Base-by-base conservation (phyloP, 2,113 vertebrate species). In the Quiscalus mexicanus region DNA sequence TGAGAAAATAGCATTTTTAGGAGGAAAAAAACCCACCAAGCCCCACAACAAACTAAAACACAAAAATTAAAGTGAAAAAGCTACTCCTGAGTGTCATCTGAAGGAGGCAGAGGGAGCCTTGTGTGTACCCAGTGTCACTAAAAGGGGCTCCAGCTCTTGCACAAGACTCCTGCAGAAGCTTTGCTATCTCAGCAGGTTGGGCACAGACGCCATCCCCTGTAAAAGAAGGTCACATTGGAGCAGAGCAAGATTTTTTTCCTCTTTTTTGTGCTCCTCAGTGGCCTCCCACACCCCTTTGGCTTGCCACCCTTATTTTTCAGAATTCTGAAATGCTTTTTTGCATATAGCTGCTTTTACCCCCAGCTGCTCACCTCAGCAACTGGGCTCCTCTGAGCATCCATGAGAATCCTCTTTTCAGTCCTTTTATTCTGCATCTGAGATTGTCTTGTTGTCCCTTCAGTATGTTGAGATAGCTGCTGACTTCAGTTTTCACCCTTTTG, bases 401-500 rank as follows among this genome's bases (percentile, higher is more conserved):
- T 2, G 27, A 44, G 19, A 35, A 64, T 55, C 39, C 41, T 86
- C 28, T 80, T 73, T 81, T 59, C 60, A 64, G 56, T 30, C 13
- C 6, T 68, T 86, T 59, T 18, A 20, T 56, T 62, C 70, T 77
- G 10, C 35, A 11, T 58, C 39, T 31, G 22, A 71, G 53, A 67
- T 59, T 83, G 59, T 47, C 65, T 82, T 60, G 14, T 79, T 85
- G 50, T 90, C 45, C 71, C 52, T 67, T 24, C 39, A 86, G 71
- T 65, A 55, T n/a, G 39, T 50, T 67, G 59, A 95, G 68, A 74
- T 65, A 65, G 71, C 64, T 44, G 44, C 76, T 80, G 79, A 62
- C 68, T 94, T 91, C 79, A 93, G 42, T 95, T 96, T 85, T 94
- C 76, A 83, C 64, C 82, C 82, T 85, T 95, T 87, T 10, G 19